Base-by-base conservation (phyloP, 2,797 vertebrate species). In the Sibirionetta formosa region DNA sequence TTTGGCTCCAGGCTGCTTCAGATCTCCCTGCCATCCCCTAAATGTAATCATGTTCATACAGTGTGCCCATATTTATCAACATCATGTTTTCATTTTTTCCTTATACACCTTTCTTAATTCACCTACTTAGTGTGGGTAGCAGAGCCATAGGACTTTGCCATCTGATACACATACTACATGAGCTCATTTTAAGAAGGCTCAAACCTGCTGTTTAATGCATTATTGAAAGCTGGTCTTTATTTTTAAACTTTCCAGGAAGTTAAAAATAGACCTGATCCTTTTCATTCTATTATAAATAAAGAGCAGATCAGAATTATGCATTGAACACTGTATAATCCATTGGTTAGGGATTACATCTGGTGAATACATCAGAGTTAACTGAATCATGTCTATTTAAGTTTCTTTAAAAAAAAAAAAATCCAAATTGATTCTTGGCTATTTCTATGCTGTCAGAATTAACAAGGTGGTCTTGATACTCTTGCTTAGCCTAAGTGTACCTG, bases 181-280 rank as follows among this genome's bases (percentile, higher is more conserved):
- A 16, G 42, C 33, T 68, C 50, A 2, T 86, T 94, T 82, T 46
- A 40, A 78, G 58, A 63, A 86, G 69, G 70, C 9, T 44, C 56
- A 56, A 86, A 68, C 86, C 89, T 96, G 84, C 78, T 94, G 86
- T 77, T 88, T 64, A 88, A 95, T 69, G 66, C 86, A 95, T 95
- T 90, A 97, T 89, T 79, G 84, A 94, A 90, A 95, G 64, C 86
- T 75, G 69, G 7, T 91, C 96, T 85, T 96, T 88, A 92, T 93
- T 95, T 97, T 97, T 94, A 96, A 96, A 97, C 92, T 95, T 96
- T 94, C 92, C 92, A 95, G 77, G 88, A 85, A 93, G 95, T 95
- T 97, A 94, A 96, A 97, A 97, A 95, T 94, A 97, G 90, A 72
- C 29, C 85, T 66, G 86, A 91, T 94, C 90, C 79, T 88, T 94